A percentile compares a stretch with the other conserved stretches of the same genome.
These are phyloP conservation scores for Serinus canaria DNA, from an alignment of 2,113 vertebrate genomes.

Conservation along the genomic window DNA sequence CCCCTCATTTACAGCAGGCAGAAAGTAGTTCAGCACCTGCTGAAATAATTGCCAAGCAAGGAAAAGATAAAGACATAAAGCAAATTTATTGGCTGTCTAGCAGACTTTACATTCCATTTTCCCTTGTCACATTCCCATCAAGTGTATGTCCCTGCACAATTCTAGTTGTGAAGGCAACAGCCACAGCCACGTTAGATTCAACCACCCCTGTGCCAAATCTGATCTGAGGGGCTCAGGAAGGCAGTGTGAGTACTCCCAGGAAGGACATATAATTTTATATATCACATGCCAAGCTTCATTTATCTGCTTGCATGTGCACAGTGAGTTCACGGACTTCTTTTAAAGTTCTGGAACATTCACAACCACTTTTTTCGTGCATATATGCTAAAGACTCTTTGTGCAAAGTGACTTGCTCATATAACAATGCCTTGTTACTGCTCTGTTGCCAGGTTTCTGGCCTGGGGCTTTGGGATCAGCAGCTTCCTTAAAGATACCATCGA, in stretches of 20 bases:
- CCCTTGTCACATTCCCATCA: conserved; percentile 25
- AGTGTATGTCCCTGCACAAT: neutral
- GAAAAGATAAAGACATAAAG: conserved; percentile 48
- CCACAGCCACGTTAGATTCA: neutral
- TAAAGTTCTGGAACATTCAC: neutral
- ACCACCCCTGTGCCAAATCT: neutral
- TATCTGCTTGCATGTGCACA: neutral
- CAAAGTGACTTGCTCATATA: neutral
- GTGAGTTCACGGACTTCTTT: neutral
- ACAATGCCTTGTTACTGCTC: neutral
- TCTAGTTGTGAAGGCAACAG: neutral
- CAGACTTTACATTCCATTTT: conserved; percentile 43
- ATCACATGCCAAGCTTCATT: neutral
- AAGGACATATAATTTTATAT: neutral
- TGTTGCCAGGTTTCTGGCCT: neutral
- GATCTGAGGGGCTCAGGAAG: neutral
- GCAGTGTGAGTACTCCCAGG: neutral
- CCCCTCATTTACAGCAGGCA: neutral
- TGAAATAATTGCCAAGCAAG: conserved; percentile 35
- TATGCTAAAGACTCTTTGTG: neutral
- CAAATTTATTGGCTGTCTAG: conserved; percentile 41
- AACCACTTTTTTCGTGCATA: neutral
- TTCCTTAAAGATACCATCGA: conserved; percentile 12
- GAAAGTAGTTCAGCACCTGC: conserved; percentile 26
- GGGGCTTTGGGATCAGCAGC: neutral